Evolutionary conservation across 2,113 vertebrate genomes (phyloP).

Genomic region (Aegithalos caudatus): DNA sequence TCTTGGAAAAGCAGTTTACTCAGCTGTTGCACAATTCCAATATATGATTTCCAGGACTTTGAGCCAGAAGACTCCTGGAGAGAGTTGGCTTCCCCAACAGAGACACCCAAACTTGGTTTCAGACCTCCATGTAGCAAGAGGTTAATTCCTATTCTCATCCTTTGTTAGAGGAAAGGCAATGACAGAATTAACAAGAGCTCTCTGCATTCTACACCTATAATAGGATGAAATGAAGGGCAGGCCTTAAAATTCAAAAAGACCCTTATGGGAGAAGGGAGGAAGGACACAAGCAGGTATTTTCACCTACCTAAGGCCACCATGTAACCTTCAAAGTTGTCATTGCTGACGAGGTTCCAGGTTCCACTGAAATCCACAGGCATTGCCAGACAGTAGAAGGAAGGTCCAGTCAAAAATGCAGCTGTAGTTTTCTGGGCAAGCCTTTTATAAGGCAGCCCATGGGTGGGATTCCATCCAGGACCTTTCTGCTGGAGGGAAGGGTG

Average conservation of each 20-base stretch:
- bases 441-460: conserved; percentile 9
- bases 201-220: neutral
- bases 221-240: neutral
- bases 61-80: neutral
- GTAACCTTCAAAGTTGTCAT: conserved; percentile 83
- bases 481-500: neutral
- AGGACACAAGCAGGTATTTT: neutral
- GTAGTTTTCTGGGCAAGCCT: neutral
- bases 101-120: neutral
- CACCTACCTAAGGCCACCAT: conserved; percentile 84
- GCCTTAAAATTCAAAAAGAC: neutral
- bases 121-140: neutral
- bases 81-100: neutral
- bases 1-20: neutral
- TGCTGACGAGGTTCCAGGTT: conserved; percentile 85
- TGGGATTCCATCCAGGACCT: neutral
- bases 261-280: neutral
- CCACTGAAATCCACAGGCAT: conserved; percentile 82
- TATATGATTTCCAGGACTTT: neutral
- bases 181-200: neutral
- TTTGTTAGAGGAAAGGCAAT: neutral
- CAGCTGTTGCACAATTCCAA: neutral
- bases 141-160: neutral
- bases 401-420: neutral
- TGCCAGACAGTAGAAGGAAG: neutral